Evolutionary conservation across 2,888 invertebrate genomes (phyloP).

Genomic region (Pachliopta kotzebuea): DNA sequence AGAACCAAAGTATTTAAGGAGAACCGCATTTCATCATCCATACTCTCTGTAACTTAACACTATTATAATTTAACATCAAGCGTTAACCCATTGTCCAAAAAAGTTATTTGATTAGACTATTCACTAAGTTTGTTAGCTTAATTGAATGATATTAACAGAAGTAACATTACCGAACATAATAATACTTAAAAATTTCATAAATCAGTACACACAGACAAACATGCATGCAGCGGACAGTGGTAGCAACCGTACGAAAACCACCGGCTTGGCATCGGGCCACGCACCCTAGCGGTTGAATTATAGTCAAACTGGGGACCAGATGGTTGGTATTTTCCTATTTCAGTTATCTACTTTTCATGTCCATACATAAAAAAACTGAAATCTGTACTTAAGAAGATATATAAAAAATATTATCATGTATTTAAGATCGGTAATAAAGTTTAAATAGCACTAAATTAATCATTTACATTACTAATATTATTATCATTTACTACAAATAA

Average conservation of each 20-base stretch:
- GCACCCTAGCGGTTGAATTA: conserved; percentile 41
- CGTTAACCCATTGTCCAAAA: too few relatives aligned
- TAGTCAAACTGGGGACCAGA: conserved; percentile 17
- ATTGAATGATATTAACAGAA: neutral
- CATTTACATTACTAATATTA: too few relatives aligned
- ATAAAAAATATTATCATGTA: too few relatives aligned
- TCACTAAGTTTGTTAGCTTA: neutral
- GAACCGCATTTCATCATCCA: too few relatives aligned
- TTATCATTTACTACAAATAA: too few relatives aligned
- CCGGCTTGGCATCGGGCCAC: conserved; percentile 64
- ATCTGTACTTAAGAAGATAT: neutral
- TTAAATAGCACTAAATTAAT: too few relatives aligned
- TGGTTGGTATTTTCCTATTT: conserved; percentile 11
- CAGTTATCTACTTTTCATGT: conserved; percentile 3
- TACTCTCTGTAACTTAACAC: too few relatives aligned
- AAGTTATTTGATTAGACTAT: neutral
- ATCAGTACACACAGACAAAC: conserved; percentile 17
- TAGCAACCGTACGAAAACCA: conserved; percentile 46
- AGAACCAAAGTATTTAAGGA: too few relatives aligned
- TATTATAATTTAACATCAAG: too few relatives aligned
- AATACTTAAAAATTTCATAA: conserved; percentile 10
- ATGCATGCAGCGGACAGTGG: conserved; percentile 25
- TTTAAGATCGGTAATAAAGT: too few relatives aligned
- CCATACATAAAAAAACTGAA: neutral
- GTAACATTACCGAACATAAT: conserved; percentile 1